These are phyloP conservation scores for Zoanthus sansibaricus DNA, from an alignment of 92 coral and sea anemone species.

Conservation along the genomic window DNA sequence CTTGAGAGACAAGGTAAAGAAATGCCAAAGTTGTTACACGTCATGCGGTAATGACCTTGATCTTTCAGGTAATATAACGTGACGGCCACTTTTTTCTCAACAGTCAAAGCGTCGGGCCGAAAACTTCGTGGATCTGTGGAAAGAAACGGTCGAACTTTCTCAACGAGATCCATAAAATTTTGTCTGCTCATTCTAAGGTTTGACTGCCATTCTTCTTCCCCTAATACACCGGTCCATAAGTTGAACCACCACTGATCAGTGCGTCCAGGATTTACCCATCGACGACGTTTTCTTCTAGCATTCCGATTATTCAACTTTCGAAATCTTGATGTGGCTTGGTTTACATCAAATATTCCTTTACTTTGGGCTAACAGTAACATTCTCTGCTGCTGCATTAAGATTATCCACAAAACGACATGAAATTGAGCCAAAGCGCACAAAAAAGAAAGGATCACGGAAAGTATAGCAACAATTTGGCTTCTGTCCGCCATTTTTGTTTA, in stretches of 20 bases:
- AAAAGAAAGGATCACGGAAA: slow-evolving; percentile 3
- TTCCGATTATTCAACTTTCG: slow-evolving; percentile 37
- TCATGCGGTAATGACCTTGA: slow-evolving; percentile 60
- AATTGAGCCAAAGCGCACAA: slow-evolving; percentile 12
- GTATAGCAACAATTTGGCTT: neutral
- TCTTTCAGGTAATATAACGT: slow-evolving; percentile 51
- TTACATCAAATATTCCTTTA: slow-evolving; percentile 31
- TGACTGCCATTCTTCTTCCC: slow-evolving; percentile 46
- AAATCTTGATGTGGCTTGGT: slow-evolving; percentile 22
- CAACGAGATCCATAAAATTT: slow-evolving; percentile 21
- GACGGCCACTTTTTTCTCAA: slow-evolving; percentile 58
- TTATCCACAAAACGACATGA: slow-evolving; percentile 20
- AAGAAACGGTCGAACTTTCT: slow-evolving; percentile 25
- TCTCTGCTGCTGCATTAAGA: slow-evolving; percentile 48
- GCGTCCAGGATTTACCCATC: neutral
- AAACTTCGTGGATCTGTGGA: slow-evolving; percentile 40
- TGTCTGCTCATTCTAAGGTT: slow-evolving; percentile 54
- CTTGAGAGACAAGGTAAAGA: slow-evolving; percentile 62
- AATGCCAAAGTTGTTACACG: slow-evolving; percentile 58
- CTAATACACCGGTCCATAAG: slow-evolving; percentile 51
- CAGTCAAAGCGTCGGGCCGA: slow-evolving; percentile 52
- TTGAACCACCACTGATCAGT: slow-evolving; percentile 47
- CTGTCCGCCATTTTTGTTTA: neutral
- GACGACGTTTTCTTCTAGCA: slow-evolving; percentile 46
- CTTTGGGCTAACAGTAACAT: neutral